Evolutionary conservation across 2,113 vertebrate species (phyloP), one percentile per base, ranked within the genome.

Genomic region (Nibea coibor): DNA sequence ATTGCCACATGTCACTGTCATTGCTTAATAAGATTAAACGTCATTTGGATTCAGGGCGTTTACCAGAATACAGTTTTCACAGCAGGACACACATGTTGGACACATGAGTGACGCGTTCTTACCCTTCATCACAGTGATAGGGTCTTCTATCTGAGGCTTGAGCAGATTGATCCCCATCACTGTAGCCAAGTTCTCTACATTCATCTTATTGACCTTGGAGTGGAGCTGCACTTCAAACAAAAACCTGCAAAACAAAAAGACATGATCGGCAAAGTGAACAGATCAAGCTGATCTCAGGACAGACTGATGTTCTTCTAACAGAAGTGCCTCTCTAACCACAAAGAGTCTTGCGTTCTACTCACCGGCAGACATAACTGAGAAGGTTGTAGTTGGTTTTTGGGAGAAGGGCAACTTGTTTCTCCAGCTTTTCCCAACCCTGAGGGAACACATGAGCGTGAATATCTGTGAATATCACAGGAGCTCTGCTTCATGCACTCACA

Each of bases 111-210:
- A 42, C 4, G 39, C 79, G 0, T 26, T 61, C 84, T 78, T 93
- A 99, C 98, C 97, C 94, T 96, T 96, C 98, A 99, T 99, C 76
- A 99, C 97, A 45, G 92, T 92, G 76, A 97, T 94, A 35, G 98
- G 97, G 51, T 99, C 98, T 87, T 98, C 97, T 2, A 97, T 90
- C 89, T 96, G 96, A 1, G 98, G 97, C 65, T 96, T 96, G 67
- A 99, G 95, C 80, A 99, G 95, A 90, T 99, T 99, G 80, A 99
- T 97, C 2, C 97, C 98, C 71, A 99, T 97, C 82, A 99, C 98
- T 0, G 97, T 99, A 4, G 98, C 98, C 91, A 99, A 88, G 84
- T 99, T 99, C 64, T 99, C 97, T 92, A 99, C 97, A 0, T 96
- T 97, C 98, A 99, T 99, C 93, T 99, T 99, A 87, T 99, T 99